Evolutionary conservation across 2,888 invertebrate species (phyloP).

Genomic region (Tenthredo scrophulariae): DNA sequence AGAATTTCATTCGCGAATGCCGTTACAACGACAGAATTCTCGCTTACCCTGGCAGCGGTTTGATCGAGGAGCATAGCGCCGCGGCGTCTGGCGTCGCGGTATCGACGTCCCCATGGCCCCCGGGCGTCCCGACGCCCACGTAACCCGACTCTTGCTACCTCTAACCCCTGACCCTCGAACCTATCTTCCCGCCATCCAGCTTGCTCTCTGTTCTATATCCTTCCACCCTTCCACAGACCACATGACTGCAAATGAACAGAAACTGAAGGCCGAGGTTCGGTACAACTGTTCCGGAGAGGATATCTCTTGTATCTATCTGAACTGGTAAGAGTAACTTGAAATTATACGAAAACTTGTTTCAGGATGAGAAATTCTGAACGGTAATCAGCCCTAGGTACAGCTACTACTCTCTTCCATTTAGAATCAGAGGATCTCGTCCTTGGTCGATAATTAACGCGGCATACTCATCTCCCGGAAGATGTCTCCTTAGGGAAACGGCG

Average conservation of each 20-base stretch:
- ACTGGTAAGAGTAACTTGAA: not conserved
- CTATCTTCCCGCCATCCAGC: conserved; percentile 29
- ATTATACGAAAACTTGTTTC: conserved; percentile 26
- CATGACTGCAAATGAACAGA: conserved; percentile 48
- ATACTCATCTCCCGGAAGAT: not conserved
- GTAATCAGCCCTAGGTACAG: not conserved
- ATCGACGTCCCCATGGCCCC: conserved; percentile 53
- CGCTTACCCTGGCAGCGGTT: conserved; percentile 44
- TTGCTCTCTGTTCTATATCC: not conserved
- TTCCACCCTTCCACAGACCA: not conserved
- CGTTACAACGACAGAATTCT: conserved; percentile 29
- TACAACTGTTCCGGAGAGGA: not conserved
- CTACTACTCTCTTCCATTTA: not conserved
- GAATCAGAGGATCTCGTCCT: not conserved
- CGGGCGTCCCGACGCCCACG: conserved; percentile 54
- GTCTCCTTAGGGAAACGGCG: not conserved
- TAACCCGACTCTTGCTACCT: conserved; percentile 26
- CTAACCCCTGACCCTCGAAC: not conserved
- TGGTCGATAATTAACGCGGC: not conserved
- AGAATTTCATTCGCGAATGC: conserved; percentile 36
- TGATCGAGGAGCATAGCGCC: conserved; percentile 55
- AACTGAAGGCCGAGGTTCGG: conserved; percentile 22
- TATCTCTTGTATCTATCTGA: not conserved
- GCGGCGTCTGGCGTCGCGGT: conserved; percentile 58
- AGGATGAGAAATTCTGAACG: not conserved